Conservation (phyloP, 2,888 invertebrate genomes). For the Latrodectus hesperus region DNA sequence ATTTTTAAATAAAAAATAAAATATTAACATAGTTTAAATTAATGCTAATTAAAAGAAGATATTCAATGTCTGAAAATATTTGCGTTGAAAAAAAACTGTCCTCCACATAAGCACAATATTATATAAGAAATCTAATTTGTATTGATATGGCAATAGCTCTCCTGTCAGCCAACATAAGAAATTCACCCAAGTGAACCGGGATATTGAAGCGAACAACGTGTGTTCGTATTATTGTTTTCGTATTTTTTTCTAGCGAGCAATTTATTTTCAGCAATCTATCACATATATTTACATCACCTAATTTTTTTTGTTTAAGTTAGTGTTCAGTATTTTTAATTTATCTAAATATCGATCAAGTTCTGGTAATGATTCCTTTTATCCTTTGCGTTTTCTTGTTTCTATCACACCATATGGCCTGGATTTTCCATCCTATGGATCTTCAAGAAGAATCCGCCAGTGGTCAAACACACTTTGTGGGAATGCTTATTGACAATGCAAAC, state of each 20-base stretch:
- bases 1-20: too few species aligned
- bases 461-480: constrained; percentile 99
- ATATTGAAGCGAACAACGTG: too few species aligned
- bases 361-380: constrained; percentile 98
- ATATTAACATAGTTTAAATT: too few species aligned
- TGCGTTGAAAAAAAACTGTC: too few species aligned
- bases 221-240: too few species aligned
- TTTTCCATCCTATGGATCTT: constrained; percentile 88
- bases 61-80: too few species aligned
- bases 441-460: constrained; percentile 98
- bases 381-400: constrained; percentile 99
- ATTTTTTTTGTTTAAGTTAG: constrained; percentile 43
- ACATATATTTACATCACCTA: constrained; percentile 59
- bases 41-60: too few species aligned
- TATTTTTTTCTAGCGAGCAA: constrained; percentile 51
- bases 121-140: too few species aligned
- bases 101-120: too few species aligned
- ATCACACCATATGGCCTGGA: constrained; percentile 75
- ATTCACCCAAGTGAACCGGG: too few species aligned
- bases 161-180: too few species aligned
- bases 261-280: constrained; percentile 43
- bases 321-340: constrained; percentile 87
- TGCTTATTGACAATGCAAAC: constrained; percentile 97
- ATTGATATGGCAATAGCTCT: too few species aligned
- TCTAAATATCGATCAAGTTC: constrained; percentile 96